Base-by-base conservation (phyloP, 2,113 vertebrate species). In the Seriola aureovittata region DNA sequence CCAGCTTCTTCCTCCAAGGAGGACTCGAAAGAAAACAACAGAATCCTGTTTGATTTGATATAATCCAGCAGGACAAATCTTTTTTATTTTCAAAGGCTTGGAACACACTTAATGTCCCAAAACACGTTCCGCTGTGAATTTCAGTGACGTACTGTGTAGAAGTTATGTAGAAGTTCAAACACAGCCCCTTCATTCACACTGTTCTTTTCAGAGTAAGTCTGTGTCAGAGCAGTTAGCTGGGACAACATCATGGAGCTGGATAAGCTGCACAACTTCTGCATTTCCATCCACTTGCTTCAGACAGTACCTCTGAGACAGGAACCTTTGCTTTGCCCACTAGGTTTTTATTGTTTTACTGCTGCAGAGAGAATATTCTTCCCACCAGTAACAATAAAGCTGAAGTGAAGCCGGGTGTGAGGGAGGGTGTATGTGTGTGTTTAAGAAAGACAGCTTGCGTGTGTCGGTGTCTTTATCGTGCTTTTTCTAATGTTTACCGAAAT, bases 1-100 rank as follows among this genome's bases (percentile, higher is more conserved):
- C 95, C 91, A 95, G 90, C 86, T 96, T 96, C 93, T 96, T 96
- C 78, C 94, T 96, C 13, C 91, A 91, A 0, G 94, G 95, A 42
- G 94, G 95, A 12, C 91, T 96, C 93, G 94, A 96, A 78, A 96
- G 96, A 57, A 65, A 62, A 62, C 34, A 60, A 57, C 75, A 70
- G 14, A 71, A n/a, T 72, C 52, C 70, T 8, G 23, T 82, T 77
- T 70, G 71, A 71, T 82, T 71, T 29, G 6, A 71, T 40, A 21
- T 76, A 60, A 57, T 81, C 73, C 29, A 77, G n/a, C 12, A 76
- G 54, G 34, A 70, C 25, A 65, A 63, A 75, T 29, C 7, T 58
- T 21, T 23, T 80, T 48, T 54, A 38, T 46, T 71, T 82, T 48
- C 38, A 78, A 78, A 81, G 48, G 12, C 75, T 68, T 85, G 66